A percentile compares a stretch with the other conserved stretches of the same genome.
Conservation (phyloP, 2,797 vertebrate genomes). For the Pipistrellus pygmaeus region DNA sequence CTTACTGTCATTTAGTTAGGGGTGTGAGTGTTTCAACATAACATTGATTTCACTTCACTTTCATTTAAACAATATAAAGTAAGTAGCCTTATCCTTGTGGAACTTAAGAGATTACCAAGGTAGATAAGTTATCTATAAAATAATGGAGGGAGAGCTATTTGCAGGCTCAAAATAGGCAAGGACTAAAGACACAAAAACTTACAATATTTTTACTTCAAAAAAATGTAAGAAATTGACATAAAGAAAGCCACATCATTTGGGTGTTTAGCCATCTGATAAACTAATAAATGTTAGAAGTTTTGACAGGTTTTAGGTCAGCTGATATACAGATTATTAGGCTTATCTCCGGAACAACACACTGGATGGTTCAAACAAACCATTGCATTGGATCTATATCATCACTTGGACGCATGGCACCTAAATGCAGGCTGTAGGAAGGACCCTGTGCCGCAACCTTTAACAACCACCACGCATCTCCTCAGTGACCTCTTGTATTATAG, state of each 20-base stretch:
- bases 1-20: background rate
- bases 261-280: background rate
- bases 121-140: background rate
- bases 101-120: background rate
- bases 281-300: slow-evolving; percentile 12
- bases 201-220: background rate
- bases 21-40: background rate
- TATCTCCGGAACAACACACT: background rate
- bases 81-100: background rate
- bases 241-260: background rate
- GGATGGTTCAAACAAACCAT: background rate
- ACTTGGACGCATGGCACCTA: background rate
- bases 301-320: background rate
- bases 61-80: background rate
- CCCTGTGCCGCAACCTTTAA: background rate
- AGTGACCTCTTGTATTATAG: background rate
- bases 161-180: background rate
- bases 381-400: background rate
- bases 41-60: slow-evolving; percentile 21
- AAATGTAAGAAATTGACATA: background rate
- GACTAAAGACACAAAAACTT: background rate
- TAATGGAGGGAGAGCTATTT: background rate
- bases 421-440: background rate
- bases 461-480: background rate
- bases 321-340: background rate